Conservation (phyloP, 2,797 vertebrate genomes). For the Hozukius guyotensis region DNA sequence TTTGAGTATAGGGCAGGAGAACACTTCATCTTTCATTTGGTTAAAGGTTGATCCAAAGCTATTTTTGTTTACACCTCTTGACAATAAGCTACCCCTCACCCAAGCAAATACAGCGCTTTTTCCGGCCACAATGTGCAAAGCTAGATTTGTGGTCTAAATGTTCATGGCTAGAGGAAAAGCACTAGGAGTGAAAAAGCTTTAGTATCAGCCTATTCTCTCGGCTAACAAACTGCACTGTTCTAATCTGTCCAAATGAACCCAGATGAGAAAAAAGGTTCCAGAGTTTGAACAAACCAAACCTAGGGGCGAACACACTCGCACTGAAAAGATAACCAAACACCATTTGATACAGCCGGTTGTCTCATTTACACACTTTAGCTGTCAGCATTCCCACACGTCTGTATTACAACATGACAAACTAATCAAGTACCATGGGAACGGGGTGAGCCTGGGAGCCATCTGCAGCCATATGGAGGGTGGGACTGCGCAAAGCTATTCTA, state of each 20-base stretch:
- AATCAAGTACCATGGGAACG: constrained; percentile 75
- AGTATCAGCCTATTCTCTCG: background rate
- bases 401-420: constrained; percentile 66
- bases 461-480: constrained; percentile 55
- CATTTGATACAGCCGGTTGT: constrained; percentile 38
- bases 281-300: constrained; percentile 36
- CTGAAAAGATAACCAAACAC: constrained; percentile 43
- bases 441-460: constrained; percentile 57
- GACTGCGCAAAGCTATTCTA: constrained; percentile 54
- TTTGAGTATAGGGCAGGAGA: background rate
- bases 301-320: background rate
- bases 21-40: background rate
- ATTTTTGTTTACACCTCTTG: background rate
- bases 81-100: background rate
- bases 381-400: constrained; percentile 61
- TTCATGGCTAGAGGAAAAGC: background rate
- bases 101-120: background rate
- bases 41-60: background rate
- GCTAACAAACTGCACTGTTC: constrained; percentile 36
- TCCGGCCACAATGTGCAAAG: background rate
- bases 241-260: constrained; percentile 51
- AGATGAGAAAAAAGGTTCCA: constrained; percentile 40
- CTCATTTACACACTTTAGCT: constrained; percentile 54
- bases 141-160: constrained; percentile 3
- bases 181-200: background rate